phyloP scores from a whole-genome alignment of 2,888 invertebrate species.

The Lamellibrachia satsuma region DNA sequence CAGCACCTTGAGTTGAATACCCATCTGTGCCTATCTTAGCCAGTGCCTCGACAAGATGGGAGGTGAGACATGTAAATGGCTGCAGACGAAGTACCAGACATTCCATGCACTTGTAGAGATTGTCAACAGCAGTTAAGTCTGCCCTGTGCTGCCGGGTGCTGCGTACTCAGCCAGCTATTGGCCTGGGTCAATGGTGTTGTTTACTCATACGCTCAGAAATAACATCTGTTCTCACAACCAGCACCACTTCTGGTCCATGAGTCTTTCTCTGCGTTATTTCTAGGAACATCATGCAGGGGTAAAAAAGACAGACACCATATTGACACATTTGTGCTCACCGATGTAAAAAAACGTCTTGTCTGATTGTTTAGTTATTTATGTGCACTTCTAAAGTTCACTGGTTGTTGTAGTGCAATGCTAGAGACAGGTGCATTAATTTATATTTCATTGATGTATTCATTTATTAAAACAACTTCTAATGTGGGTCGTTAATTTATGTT shows the following conservation, averaged over 20 bases:
- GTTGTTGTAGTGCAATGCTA: not conserved
- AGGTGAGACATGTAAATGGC: not conserved
- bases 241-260: not conserved
- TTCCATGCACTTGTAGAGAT: constrained; percentile 6
- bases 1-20: not conserved
- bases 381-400: not conserved
- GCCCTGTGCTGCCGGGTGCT: not conserved
- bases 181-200: not conserved
- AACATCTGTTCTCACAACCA: not conserved
- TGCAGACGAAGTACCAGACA: not conserved
- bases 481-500: not conserved
- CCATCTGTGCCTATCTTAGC: not conserved
- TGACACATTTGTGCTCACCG: not conserved
- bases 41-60: not conserved
- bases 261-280: not conserved
- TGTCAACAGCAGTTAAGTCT: not conserved
- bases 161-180: not conserved
- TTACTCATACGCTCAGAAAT: not conserved
- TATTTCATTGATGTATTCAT: not conserved
- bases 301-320: not conserved
- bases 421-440: not conserved
- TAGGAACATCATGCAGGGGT: not conserved
- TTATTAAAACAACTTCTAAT: not conserved
- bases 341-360: not conserved
- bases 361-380: not conserved